Base-by-base conservation (phyloP, 2,797 vertebrate genomes). In the Psittacula echo region DNA sequence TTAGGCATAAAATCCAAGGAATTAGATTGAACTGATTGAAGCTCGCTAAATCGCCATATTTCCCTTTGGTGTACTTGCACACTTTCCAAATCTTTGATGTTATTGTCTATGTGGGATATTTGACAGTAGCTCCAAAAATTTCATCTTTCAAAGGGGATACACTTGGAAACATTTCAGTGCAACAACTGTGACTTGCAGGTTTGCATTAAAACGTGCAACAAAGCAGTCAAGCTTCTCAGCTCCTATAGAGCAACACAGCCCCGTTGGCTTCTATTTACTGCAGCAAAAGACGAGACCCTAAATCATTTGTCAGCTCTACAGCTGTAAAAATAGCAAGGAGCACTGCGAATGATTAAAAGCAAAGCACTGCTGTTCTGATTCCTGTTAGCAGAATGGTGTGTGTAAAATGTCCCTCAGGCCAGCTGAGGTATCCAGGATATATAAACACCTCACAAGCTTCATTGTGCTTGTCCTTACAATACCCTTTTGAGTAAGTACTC, bases 1-100 rank as follows among this genome's bases (percentile, higher is more conserved):
- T 94, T 74, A 97, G 86, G 96, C 97, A 80, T 95, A 97, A 98
- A 97, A 98, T 94, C 93, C 95, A 91, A 60, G 78, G 96, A 97
- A 97, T 95, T 94, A 90, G 94, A 95, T 81, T 90, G 87, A 97
- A 78, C 82, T 68, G 85, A 97, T 97, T 96, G 95, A 97, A 97
- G 87, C 94, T 91, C 47, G 93, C 74, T 94, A 96, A 96, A 97
- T 94, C 51, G 90, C 27, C 9, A 17, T 78, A 89, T 87, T 95
- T 97, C 74, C 74, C 92, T 96, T 94, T 70, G 75, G 86, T 87
- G 26, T 80, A 89, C 27, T 85, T 95, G 65, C 51, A 95, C 81
- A 81, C 54, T 80, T 91, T 88, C 66, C 48, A 93, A 92, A 90
- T 81, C 50, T 94, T 97, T 97, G 90, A 94, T 97, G 75, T 68